Evolutionary conservation across 2,113 vertebrate genomes (phyloP).

Genomic region (Mohoua ochrocephala): DNA sequence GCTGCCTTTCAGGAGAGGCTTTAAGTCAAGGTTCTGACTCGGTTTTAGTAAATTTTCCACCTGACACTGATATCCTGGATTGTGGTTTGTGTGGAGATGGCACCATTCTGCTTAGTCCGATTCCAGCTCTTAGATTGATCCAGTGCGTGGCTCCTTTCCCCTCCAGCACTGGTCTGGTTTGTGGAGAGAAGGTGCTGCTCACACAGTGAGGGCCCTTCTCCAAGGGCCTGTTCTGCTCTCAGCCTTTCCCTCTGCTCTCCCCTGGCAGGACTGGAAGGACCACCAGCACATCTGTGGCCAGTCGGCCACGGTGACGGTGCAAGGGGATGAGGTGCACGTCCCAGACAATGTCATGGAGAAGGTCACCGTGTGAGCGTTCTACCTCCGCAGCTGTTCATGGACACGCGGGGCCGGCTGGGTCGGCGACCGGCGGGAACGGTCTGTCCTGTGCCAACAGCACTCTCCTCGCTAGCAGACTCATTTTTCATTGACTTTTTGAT

Average conservation of each 20-base stretch:
- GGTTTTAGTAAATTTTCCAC: neutral
- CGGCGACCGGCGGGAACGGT: neutral
- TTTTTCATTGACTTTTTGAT: neutral
- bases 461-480: neutral
- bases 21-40: neutral
- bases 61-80: neutral
- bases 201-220: neutral
- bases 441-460: neutral
- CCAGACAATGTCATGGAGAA: conserved; percentile 82
- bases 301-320: conserved; percentile 70
- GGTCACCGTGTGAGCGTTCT: conserved; percentile 70
- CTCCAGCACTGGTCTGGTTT: neutral
- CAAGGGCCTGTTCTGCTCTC: neutral
- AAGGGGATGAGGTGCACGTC: conserved; percentile 81
- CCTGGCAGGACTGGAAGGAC: conserved; percentile 93
- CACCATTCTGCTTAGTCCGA: neutral
- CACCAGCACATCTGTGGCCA: conserved; percentile 92
- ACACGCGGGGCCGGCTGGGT: neutral
- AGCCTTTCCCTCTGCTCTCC: neutral
- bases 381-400: neutral
- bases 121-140: neutral
- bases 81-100: neutral
- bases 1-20: neutral
- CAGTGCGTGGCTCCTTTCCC: neutral
- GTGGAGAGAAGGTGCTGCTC: neutral